Percentiles rank a stretch among this genome's conserved stretches.
Conservation (phyloP, 2,888 invertebrate species). For the Nomada goodeniana region DNA sequence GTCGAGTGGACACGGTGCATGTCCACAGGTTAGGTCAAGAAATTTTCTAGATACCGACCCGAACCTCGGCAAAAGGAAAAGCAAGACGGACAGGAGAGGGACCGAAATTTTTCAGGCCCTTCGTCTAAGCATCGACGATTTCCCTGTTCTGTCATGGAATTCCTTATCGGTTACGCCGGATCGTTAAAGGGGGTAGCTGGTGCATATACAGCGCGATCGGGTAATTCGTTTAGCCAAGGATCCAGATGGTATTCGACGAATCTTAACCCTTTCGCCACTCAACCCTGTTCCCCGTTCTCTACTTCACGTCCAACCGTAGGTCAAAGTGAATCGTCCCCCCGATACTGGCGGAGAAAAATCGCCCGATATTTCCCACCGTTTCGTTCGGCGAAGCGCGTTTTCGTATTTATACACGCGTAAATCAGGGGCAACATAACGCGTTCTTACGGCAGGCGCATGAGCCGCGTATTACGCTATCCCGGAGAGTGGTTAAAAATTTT, state of each 20-base stretch:
- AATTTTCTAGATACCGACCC: slow-evolving; percentile 10
- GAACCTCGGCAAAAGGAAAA: not conserved
- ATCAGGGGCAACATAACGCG: no score
- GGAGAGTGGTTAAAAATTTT: no score
- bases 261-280: not conserved
- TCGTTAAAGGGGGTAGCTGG: slow-evolving; percentile 1
- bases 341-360: no score
- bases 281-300: no score
- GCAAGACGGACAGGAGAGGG: not conserved
- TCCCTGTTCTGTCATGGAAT: slow-evolving; percentile 14
- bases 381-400: no score
- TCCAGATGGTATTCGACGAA: slow-evolving; percentile 37
- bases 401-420: no score
- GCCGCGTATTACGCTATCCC: no score
- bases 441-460: no score
- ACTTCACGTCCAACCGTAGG: no score
- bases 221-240: slow-evolving; percentile 43
- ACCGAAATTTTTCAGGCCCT: slow-evolving; percentile 20
- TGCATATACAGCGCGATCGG: slow-evolving; percentile 33
- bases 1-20: not conserved
- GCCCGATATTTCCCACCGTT: no score
- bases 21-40: not conserved
- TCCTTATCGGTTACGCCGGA: slow-evolving; percentile 30
- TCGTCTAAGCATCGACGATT: not conserved
- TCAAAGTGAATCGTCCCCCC: no score